A percentile compares a stretch with the other conserved stretches of the same genome.
Conservation (phyloP, 2,888 invertebrate species). For the Plagodis dolabraria region DNA sequence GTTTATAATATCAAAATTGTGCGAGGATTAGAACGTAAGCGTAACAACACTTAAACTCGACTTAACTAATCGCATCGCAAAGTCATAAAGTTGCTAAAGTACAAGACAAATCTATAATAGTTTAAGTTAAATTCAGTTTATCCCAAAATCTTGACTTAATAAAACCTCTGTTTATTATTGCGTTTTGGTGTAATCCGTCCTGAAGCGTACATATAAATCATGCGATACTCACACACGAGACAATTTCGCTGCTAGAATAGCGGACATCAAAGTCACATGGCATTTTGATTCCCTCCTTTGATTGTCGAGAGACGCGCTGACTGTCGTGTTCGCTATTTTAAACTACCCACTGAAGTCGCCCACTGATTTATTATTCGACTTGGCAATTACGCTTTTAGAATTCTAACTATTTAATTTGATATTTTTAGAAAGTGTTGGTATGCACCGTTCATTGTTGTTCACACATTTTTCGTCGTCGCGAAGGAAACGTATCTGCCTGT, state of each 20-base stretch:
- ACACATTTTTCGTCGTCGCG: neutral
- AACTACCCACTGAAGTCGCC: constrained; percentile 38
- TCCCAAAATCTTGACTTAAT: no score
- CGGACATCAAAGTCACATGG: constrained; percentile 71
- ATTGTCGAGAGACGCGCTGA: constrained; percentile 57
- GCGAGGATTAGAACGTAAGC: no score
- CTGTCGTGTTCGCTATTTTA: constrained; percentile 66
- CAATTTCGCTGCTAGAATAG: constrained; percentile 63
- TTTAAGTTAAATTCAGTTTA: no score
- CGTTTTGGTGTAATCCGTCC: no score
- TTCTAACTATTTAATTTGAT: constrained; percentile 3
- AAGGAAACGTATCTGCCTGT: no score
- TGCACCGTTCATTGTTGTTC: neutral
- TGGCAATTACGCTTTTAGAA: constrained; percentile 14
- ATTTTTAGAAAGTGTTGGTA: neutral
- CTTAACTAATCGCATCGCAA: no score
- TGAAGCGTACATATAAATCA: constrained; percentile 47
- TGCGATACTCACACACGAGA: constrained; percentile 52
- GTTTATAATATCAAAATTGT: no score
- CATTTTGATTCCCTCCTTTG: constrained; percentile 76
- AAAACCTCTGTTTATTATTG: no score
- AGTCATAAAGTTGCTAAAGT: no score
- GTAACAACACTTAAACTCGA: no score
- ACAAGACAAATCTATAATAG: no score
- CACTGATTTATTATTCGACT: constrained; percentile 26